phyloP scores from a whole-genome alignment of 2,113 vertebrate genomes.

The Engraulis encrasicolus region DNA sequence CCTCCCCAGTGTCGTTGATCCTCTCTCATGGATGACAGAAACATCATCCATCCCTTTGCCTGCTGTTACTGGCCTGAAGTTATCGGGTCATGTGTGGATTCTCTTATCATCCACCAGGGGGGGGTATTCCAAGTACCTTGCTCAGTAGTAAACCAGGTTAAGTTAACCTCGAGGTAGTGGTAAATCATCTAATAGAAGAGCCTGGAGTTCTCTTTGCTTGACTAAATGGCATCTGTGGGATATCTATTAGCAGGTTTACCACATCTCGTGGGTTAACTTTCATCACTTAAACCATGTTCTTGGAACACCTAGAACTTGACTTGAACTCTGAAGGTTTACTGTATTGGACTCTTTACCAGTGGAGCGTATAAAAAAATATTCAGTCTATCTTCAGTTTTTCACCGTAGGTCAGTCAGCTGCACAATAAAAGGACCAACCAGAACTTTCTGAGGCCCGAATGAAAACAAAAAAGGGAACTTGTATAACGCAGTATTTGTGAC shows the following conservation, averaged over 20 bases:
- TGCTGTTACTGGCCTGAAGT: neutral
- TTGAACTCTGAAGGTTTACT: slow-evolving; percentile 49
- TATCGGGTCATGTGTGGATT: neutral
- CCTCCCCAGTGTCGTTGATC: neutral
- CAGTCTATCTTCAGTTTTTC: slow-evolving; percentile 28
- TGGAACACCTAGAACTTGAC: too few relatives aligned
- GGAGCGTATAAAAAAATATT: slow-evolving; percentile 36
- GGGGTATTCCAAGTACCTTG: too few relatives aligned
- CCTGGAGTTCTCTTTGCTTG: too few relatives aligned
- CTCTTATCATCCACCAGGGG: too few relatives aligned
- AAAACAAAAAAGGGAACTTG: slow-evolving; percentile 64
- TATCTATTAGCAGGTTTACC: too few relatives aligned
- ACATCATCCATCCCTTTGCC: slow-evolving; percentile 11
- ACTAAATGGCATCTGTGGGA: too few relatives aligned
- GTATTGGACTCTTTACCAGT: slow-evolving; percentile 46
- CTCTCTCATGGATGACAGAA: neutral
- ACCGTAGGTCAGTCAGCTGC: slow-evolving; percentile 36
- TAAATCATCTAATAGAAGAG: too few relatives aligned
- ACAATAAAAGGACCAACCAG: slow-evolving; percentile 64
- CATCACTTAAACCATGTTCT: too few relatives aligned
- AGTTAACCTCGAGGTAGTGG: too few relatives aligned
- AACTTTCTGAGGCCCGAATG: slow-evolving; percentile 34
- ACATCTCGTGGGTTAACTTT: too few relatives aligned
- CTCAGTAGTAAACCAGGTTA: too few relatives aligned
- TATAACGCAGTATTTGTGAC: slow-evolving; percentile 48